Evolutionary conservation across 2,888 invertebrate genomes (phyloP).

Genomic region (Strigamia maritima): DNA sequence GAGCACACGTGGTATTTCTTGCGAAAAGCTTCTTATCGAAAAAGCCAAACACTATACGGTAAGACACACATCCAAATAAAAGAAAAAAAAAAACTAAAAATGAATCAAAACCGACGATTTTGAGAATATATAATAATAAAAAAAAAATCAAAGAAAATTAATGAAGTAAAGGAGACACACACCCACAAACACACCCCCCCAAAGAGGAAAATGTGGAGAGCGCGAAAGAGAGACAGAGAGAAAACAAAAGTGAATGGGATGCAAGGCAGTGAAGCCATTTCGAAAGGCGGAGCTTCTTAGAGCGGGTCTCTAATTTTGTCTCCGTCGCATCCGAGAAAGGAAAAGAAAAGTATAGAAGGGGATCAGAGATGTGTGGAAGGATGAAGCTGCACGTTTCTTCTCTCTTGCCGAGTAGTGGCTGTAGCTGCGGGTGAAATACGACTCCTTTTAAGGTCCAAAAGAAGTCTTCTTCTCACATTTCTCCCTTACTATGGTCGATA

Average conservation of each 20-base stretch:
- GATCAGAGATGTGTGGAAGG: slow-evolving; percentile 16
- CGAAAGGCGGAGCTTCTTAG: slow-evolving; percentile 22
- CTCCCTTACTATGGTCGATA: slow-evolving; percentile 1
- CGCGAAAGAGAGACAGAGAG: not conserved
- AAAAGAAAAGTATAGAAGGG: not conserved
- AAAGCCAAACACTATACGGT: slow-evolving; percentile 6
- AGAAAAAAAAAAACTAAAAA: not conserved
- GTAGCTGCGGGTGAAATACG: slow-evolving; percentile 32
- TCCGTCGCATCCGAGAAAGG: not conserved
- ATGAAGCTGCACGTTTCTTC: slow-evolving; percentile 25
- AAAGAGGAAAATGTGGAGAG: no score
- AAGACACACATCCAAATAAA: not conserved
- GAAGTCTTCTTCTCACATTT: slow-evolving; percentile 27
- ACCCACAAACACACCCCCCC: no score
- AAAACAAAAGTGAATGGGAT: slow-evolving; percentile 25
- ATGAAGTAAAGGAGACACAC: not conserved
- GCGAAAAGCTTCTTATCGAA: slow-evolving; percentile 26
- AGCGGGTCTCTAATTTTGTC: slow-evolving; percentile 17
- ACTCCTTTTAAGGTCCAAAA: slow-evolving; percentile 34
- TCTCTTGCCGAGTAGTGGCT: slow-evolving; percentile 5
- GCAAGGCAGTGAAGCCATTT: slow-evolving; percentile 32
- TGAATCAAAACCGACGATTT: not conserved
- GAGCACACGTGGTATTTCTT: slow-evolving; percentile 18
- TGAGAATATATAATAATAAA: not conserved
- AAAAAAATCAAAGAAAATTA: slow-evolving; percentile 20